Conservation (phyloP, 2,113 vertebrate genomes). For the Columba livia region DNA sequence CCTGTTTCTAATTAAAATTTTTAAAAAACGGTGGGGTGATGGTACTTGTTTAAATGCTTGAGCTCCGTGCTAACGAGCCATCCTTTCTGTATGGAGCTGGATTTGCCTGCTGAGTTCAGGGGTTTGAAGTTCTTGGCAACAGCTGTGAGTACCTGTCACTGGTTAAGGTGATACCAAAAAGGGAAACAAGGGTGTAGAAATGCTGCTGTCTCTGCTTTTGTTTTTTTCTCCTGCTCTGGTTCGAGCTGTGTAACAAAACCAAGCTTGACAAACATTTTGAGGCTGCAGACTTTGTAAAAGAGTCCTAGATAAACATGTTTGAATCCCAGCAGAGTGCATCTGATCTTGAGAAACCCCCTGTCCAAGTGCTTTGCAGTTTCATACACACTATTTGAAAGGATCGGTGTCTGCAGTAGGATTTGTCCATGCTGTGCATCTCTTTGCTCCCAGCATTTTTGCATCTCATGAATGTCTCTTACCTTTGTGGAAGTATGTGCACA, state of each 20-base stretch:
- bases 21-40: neutral
- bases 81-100: neutral
- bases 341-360: neutral
- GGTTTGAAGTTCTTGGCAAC: neutral
- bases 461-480: neutral
- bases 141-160: neutral
- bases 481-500: neutral
- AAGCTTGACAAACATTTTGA: slow-evolving; percentile 36
- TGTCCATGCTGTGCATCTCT: neutral
- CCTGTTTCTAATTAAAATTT: slow-evolving; percentile 19
- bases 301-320: slow-evolving; percentile 13
- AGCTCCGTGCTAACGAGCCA: neutral
- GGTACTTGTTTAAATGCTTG: neutral
- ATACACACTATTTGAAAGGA: neutral
- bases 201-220: neutral
- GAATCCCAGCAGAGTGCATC: neutral
- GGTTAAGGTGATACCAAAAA: slow-evolving; percentile 12
- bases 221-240: neutral
- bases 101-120: neutral
- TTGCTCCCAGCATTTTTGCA: neutral
- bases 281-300: neutral
- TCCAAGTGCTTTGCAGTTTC: neutral
- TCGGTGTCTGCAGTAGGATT: neutral
- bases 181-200: neutral
- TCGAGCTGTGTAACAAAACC: slow-evolving; percentile 13